Percentiles rank a stretch among this genome's conserved stretches.
phyloP scores from a whole-genome alignment of 2,797 vertebrate species.

The Gobio occitaniae region DNA sequence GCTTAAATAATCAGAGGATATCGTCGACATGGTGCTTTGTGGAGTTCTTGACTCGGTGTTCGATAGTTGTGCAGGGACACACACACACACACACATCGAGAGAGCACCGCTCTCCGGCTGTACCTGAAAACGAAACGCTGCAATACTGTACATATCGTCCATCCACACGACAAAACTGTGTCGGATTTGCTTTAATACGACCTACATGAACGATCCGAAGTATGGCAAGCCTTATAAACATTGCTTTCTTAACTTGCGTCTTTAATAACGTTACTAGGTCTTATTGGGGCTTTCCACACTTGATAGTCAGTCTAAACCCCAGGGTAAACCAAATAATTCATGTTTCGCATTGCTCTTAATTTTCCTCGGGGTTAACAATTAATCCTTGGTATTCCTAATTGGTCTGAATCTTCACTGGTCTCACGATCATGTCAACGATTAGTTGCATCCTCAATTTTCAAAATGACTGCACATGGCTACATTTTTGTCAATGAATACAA shows the following conservation, averaged over 20 bases:
- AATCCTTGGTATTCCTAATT: neutral
- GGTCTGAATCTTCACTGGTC: too few species aligned
- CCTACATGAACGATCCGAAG: constrained; percentile 24
- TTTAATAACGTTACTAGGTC: neutral
- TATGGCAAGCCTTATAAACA: constrained; percentile 20
- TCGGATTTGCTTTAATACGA: constrained; percentile 61
- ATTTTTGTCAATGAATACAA: too few species aligned
- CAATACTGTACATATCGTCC: constrained; percentile 49
- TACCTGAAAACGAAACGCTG: constrained; percentile 80
- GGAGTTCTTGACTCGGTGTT: constrained; percentile 57
- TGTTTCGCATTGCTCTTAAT: neutral
- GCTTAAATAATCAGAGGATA: constrained; percentile 18
- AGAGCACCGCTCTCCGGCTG: constrained; percentile 69
- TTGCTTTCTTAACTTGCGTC: neutral
- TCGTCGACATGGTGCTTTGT: constrained; percentile 56
- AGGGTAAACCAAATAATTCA: neutral
- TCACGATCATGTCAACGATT: too few species aligned
- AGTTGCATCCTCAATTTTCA: too few species aligned
- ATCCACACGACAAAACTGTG: constrained; percentile 49
- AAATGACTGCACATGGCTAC: too few species aligned
- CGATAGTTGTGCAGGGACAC: constrained; percentile 58
- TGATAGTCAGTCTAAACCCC: neutral
- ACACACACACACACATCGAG: neutral
- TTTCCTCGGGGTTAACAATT: neutral
- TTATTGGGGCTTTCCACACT: neutral